Percentiles rank a stretch among this genome's conserved stretches.
Evolutionary conservation across 2,888 invertebrate species (phyloP).

Genomic region (Bruchidius siliquastri): DNA sequence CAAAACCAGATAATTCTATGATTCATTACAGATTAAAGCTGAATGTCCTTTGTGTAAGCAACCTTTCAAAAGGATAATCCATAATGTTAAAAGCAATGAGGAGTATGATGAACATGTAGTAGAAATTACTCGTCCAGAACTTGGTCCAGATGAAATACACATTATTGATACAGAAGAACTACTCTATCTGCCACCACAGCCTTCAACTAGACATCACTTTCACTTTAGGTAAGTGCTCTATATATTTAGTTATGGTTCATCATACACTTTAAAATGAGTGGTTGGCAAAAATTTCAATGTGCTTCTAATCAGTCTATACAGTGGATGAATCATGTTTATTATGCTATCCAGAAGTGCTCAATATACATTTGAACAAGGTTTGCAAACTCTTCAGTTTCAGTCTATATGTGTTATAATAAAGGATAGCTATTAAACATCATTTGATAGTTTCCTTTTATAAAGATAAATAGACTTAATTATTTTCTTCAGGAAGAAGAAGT

Average conservation of each 20-base stretch:
- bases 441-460: too few relatives aligned
- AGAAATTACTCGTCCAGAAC: conserved; percentile 32
- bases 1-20: too few relatives aligned
- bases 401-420: too few relatives aligned
- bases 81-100: conserved; percentile 81
- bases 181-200: conserved; percentile 31
- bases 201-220: conserved; percentile 39
- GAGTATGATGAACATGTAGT: conserved; percentile 81
- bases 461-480: too few relatives aligned
- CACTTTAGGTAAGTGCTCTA: conserved; percentile 41
- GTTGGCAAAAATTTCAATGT: too few relatives aligned
- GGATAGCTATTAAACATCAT: too few relatives aligned
- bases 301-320: conserved; percentile 2
- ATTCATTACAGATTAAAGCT: conserved; percentile 67
- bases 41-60: conserved; percentile 94
- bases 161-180: conserved; percentile 33
- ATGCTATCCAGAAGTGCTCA: too few relatives aligned
- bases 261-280: too few relatives aligned
- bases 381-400: too few relatives aligned
- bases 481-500: too few relatives aligned
- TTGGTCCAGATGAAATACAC: conserved; percentile 31
- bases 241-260: not conserved
- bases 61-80: conserved; percentile 84
- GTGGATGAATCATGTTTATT: conserved; percentile 1
- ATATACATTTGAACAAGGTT: too few relatives aligned